Conservation (phyloP, 1,140 invertebrate species). For the Hirudo medicinalis region DNA sequence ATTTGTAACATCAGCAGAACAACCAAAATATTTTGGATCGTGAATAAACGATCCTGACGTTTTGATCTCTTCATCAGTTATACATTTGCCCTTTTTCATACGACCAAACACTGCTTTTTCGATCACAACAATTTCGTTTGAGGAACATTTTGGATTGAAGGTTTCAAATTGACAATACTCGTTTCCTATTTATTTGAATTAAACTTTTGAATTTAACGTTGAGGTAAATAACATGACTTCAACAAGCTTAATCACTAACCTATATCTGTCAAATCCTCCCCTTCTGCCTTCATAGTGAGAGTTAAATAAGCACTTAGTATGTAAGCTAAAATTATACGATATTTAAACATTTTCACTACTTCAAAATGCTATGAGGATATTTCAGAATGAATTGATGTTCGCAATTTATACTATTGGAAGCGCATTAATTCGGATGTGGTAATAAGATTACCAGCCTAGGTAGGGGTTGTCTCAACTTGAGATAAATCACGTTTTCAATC, state of each 20-base stretch:
- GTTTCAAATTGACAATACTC: conserved; percentile 12
- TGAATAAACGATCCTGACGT: not conserved
- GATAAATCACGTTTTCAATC: no score
- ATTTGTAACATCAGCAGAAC: conserved; percentile 12
- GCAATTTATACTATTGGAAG: no score
- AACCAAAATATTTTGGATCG: conserved; percentile 16
- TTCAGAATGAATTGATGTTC: no score
- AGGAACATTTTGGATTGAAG: conserved; percentile 3
- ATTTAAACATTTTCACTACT: no score
- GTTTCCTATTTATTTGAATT: not conserved
- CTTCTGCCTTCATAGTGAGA: no score
- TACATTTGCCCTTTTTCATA: conserved; percentile 13
- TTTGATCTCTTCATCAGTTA: not conserved
- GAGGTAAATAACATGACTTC: not conserved
- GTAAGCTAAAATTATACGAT: no score
- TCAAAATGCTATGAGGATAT: no score
- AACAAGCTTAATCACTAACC: not conserved
- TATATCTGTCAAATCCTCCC: not conserved
- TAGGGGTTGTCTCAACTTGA: no score
- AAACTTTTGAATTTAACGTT: not conserved
- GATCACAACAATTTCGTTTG: conserved; percentile 8
- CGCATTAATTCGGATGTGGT: no score
- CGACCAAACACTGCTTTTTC: conserved; percentile 1
- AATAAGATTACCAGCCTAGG: no score
- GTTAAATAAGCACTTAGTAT: no score